Evolutionary conservation across 1,140 invertebrate genomes (phyloP).

Genomic region (Nymphalis io): DNA sequence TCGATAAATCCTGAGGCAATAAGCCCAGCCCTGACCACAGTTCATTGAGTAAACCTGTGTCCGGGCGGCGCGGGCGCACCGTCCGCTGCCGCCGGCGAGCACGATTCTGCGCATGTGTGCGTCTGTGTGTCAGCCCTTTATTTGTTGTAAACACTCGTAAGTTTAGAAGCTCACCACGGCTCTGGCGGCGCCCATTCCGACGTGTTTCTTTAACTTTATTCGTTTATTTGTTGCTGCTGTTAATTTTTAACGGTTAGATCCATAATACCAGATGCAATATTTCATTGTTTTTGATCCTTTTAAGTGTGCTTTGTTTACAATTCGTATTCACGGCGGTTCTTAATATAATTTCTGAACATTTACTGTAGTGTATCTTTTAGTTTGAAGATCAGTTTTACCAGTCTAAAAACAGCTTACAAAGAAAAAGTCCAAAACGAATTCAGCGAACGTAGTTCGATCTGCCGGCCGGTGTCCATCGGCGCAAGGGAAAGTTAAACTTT

Average conservation of each 20-base stretch:
- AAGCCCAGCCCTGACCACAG: slow-evolving; percentile 52
- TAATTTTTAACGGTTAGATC: slow-evolving; percentile 14
- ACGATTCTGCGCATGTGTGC: slow-evolving; percentile 42
- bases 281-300: neutral
- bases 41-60: slow-evolving; percentile 75
- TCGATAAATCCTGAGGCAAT: slow-evolving; percentile 48
- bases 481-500: slow-evolving; percentile 69
- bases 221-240: slow-evolving; percentile 52
- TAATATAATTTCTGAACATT: too few relatives aligned
- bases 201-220: slow-evolving; percentile 55
- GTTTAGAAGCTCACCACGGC: slow-evolving; percentile 55
- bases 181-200: slow-evolving; percentile 39
- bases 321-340: too few relatives aligned
- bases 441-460: slow-evolving; percentile 33
- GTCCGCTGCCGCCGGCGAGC: slow-evolving; percentile 45
- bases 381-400: too few relatives aligned
- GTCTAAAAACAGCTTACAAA: neutral
- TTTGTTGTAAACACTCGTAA: slow-evolving; percentile 59
- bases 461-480: slow-evolving; percentile 42
- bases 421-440: slow-evolving; percentile 21
- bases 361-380: too few relatives aligned
- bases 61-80: slow-evolving; percentile 43
- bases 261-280: neutral
- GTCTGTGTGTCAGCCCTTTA: slow-evolving; percentile 52
- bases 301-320: neutral